Evolutionary conservation across 2,797 vertebrate species (phyloP), one percentile per base, ranked within the genome.

Genomic region (Hypotaenidia okinawae): DNA sequence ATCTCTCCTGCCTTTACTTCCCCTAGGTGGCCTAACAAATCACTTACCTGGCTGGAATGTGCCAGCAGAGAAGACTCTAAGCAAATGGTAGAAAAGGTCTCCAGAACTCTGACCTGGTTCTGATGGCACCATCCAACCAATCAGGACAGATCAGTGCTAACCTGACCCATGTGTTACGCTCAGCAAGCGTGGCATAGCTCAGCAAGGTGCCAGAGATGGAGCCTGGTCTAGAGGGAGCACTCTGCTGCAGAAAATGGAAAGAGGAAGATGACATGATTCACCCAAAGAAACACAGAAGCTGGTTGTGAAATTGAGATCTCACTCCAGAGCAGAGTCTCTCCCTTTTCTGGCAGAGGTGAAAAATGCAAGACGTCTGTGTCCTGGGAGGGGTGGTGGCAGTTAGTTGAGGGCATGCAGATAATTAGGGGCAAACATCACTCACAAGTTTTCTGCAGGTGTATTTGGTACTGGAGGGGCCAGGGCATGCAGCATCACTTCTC

Each of bases 111-210:
- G 68, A 59, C 27, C 80, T 52, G 41, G 12, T 32, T 75, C 78
- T 87, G 61, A 64, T 0, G 2, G 54, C 27, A 16, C 21, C 0
- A 0, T 61, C 25, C 54, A 37, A 4, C 13, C 37, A 18, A 11
- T 30, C n/a, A 43, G 55, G 32, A 15, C 30, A 67, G 10, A 70
- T 61, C 58, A 87, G n/a, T 9, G 2, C n/a, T 64, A 25, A 24
- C 1, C 0, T 25, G 47, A 69, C 41, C 63, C 24, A 11, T 11
- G 21, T 45, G 43, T 59, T 51, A 52, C 25, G 25, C 32, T 79
- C 41, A 25, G 35, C 35, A 37, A 37, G 35, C 35, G 35, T 3
- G 10, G 33, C 4, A 1, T 59, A 35, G 35, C 35, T 61, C 51
- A 23, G 35, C 18, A 28, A 32, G 13, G 24, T 82, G 58, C 27